Evolutionary conservation across 2,797 vertebrate species (phyloP).

Genomic region (Rhyacichthys aspro): DNA sequence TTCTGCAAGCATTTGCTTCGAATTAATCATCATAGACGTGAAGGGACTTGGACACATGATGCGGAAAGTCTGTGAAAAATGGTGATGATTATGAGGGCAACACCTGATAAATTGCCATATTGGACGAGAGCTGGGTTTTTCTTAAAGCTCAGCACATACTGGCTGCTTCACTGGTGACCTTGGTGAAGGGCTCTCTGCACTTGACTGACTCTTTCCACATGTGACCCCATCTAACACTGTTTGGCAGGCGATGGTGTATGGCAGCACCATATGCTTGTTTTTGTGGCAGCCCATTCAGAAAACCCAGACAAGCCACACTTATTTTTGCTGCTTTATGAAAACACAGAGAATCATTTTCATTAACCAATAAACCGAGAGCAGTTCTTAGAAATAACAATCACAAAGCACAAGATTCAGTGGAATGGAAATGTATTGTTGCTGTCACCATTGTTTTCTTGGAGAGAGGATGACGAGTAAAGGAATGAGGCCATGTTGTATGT

Average conservation of each 20-base stretch:
- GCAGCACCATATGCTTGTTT: constrained; percentile 61
- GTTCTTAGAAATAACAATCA: constrained; percentile 41
- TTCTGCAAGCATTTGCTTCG: constrained; percentile 25
- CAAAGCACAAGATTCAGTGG: constrained; percentile 51
- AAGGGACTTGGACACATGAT: constrained; percentile 49
- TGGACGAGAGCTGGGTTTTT: constrained; percentile 31
- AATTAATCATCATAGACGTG: constrained; percentile 68
- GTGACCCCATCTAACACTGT: constrained; percentile 60
- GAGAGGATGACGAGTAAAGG: constrained; percentile 55
- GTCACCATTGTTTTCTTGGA: constrained; percentile 60
- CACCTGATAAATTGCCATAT: constrained; percentile 56
- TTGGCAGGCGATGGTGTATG: constrained; percentile 68
- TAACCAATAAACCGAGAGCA: constrained; percentile 42
- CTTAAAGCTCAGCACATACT: constrained; percentile 57
- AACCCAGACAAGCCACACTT: constrained; percentile 25
- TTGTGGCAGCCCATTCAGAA: constrained; percentile 34
- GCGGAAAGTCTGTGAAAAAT: constrained; percentile 62
- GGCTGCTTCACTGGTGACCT: constrained; percentile 54
- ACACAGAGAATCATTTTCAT: constrained; percentile 40
- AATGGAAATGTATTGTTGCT: constrained; percentile 52
- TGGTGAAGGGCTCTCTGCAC: constrained; percentile 62
- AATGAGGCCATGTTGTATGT: constrained; percentile 53
- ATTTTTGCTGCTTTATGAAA: constrained; percentile 26
- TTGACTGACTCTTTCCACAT: constrained; percentile 52
- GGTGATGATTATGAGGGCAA: constrained; percentile 52